Base-by-base conservation (phyloP, 2,113 vertebrate genomes). In the Clarias macrocephalus region DNA sequence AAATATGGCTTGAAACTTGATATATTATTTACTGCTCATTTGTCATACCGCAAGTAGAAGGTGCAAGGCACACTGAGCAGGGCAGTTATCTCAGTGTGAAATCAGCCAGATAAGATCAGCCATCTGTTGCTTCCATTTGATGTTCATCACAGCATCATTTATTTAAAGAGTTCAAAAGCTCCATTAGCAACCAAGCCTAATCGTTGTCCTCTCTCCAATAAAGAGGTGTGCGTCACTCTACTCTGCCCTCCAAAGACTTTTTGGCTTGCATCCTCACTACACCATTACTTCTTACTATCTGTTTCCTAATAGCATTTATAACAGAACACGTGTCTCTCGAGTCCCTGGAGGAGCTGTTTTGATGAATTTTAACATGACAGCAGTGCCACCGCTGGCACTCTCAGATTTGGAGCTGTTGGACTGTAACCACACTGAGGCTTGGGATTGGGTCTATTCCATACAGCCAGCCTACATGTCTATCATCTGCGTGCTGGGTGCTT, bases 391-490 rank as follows among this genome's bases (percentile, higher is more conserved):
- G 15, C 1, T 73, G 48, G 60, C 37, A 37, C 48, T 48, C 37
- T 80, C 77, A 59, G 82, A 86, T 63, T 56, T 37, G 56, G 75
- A 83, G 56, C 37, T 82, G 21, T 33, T 79, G 80, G 48, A 86
- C 6, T 86, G 85, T 86, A 89, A 86, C 85, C 81, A 56, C 73
- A 86, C n/a, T 15, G 0, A 62, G 0, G 81, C 88, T 66, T 94
- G 92, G 96, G 56, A 93, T 0, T 96, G 95, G 96, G 79, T 99
- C 33, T 65, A 89, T 0, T 13, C 85, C 66, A 92, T 91, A 56
- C 96, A 97, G 89, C 95, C 97, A 0, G 91, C 90, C 15, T 99
- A 96, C 88, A 96, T 98, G 90, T 93, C 96, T 94, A 6, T 96
- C 89, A 93, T 98, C 88, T 95, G 96, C 16, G 57, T 94, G 42